Percentiles rank a stretch among this genome's conserved stretches.
Conservation (phyloP, 2,797 vertebrate species). For the Meriones psammophilus region DNA sequence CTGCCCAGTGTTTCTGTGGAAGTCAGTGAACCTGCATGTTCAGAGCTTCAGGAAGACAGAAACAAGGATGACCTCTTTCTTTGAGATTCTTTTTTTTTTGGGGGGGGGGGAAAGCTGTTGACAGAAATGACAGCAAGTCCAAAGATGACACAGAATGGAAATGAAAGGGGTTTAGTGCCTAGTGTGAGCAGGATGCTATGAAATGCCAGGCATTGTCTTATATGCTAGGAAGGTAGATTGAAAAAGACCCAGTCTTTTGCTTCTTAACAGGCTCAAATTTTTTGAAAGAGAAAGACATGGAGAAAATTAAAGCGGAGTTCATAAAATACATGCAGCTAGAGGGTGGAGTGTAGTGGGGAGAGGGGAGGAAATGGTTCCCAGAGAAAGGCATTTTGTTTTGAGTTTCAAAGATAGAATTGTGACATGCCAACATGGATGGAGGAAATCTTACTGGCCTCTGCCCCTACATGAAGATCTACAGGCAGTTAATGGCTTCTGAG, state of each 20-base stretch:
- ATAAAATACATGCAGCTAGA: not conserved
- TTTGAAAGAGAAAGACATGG: not conserved
- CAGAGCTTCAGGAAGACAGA: not conserved
- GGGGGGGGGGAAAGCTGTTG: not conserved
- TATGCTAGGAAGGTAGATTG: not conserved
- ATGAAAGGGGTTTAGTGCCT: not conserved
- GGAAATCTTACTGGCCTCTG: not conserved
- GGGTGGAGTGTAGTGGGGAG: not conserved
- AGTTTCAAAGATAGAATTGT: conserved; percentile 39
- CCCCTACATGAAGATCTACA: not conserved
- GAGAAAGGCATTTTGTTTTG: conserved; percentile 45
- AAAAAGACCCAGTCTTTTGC: not conserved
- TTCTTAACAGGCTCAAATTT: not conserved
- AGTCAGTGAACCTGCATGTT: conserved; percentile 3
- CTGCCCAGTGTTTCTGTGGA: conserved; percentile 33
- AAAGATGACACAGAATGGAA: not conserved
- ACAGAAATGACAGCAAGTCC: conserved; percentile 6
- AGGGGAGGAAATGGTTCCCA: not conserved
- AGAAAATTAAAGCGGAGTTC: not conserved
- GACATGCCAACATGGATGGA: not conserved
- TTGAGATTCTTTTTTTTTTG: conserved; percentile 3
- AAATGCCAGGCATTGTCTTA: conserved; percentile 3
- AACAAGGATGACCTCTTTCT: not conserved
- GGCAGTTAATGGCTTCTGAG: not conserved
- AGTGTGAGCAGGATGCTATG: not conserved